These are phyloP conservation scores for Hydropsyche tenuis DNA, from an alignment of 1,140 invertebrate species.

Conservation along the genomic window DNA sequence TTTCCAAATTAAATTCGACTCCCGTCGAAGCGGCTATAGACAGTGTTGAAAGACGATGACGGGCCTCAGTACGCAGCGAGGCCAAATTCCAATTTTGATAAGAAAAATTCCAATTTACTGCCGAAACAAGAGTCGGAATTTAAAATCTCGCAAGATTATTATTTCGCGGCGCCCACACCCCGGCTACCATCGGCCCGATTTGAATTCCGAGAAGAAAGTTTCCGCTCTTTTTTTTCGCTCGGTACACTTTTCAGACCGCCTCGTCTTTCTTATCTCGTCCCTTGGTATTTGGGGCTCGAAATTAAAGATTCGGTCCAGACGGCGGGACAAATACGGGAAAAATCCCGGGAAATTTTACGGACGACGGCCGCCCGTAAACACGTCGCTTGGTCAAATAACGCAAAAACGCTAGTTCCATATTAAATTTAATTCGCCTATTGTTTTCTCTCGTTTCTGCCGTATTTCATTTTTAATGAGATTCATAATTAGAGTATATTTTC, in stretches of 20 bases:
- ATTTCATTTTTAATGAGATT: no score
- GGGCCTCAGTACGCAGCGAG: background rate
- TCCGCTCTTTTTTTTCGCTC: background rate
- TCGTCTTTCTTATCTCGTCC: background rate
- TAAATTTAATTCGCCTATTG: no score
- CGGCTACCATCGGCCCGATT: background rate
- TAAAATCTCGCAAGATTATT: constrained; percentile 22
- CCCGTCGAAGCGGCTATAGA: no score
- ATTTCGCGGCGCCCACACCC: background rate
- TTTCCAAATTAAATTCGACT: constrained; percentile 27
- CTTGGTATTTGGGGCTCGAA: background rate
- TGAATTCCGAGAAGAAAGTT: background rate
- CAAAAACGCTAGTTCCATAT: no score
- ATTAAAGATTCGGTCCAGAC: constrained; percentile 20
- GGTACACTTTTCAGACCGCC: background rate
- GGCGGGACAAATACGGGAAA: constrained; percentile 3
- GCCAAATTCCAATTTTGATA: constrained; percentile 22
- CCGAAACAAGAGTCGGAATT: constrained; percentile 15
- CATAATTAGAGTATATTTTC: no score
- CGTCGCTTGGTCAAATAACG: no score
- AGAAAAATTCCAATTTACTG: constrained; percentile 24
- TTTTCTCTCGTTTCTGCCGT: no score
- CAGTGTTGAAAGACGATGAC: no score
- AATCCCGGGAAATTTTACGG: background rate
- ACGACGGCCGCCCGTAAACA: no score